phyloP scores from a whole-genome alignment of 2,113 vertebrate species.

The Cyprinus carpio region DNA sequence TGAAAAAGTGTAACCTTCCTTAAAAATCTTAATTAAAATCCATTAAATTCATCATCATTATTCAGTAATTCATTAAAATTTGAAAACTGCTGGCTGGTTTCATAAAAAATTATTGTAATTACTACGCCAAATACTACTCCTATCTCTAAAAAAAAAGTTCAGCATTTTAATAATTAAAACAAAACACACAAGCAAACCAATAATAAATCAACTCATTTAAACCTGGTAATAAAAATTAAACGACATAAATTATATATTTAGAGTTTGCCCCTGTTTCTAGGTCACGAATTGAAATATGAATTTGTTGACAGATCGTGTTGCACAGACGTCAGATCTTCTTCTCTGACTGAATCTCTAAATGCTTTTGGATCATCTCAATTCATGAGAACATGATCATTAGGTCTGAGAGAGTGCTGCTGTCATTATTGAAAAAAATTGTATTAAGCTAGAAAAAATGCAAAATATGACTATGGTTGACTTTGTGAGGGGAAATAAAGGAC shows the following conservation, averaged over 20 bases:
- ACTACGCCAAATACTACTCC: background rate
- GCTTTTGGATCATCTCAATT: background rate
- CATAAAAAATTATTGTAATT: background rate
- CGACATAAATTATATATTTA: too few relatives aligned
- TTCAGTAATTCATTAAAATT: too few relatives aligned
- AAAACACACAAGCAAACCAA: too few relatives aligned
- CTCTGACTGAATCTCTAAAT: background rate
- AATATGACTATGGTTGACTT: background rate
- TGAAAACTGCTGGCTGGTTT: too few relatives aligned
- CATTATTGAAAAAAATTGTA: background rate
- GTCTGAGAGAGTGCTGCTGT: background rate
- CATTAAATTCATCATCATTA: too few relatives aligned
- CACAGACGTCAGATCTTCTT: background rate
- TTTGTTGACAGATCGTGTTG: background rate
- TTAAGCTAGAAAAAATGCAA: background rate
- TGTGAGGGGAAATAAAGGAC: background rate
- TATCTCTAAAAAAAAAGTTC: background rate
- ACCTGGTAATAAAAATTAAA: background rate
- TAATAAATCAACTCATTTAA: background rate
- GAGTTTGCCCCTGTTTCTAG: background rate
- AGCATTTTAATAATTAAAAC: background rate
- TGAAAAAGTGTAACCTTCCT: too few relatives aligned
- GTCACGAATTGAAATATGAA: background rate
- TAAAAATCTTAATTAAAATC: too few relatives aligned
- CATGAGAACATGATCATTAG: background rate